Base-by-base conservation (phyloP, 2,797 vertebrate species). In the Tangara arthus region DNA sequence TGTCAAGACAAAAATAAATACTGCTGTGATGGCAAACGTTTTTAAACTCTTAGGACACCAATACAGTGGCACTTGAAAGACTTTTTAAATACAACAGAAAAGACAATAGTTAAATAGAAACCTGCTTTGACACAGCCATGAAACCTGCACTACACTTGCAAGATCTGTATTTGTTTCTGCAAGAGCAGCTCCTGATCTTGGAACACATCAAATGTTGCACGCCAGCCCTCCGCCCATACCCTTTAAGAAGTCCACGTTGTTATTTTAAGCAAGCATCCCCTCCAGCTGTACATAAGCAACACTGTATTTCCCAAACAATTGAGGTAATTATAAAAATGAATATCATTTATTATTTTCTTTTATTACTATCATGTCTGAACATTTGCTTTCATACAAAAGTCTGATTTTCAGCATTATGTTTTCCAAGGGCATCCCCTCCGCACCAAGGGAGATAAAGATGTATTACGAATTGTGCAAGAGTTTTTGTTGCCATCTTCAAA, bases 301-400 rank as follows among this genome's bases (percentile, higher is more conserved):
- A 68, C 76, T 85, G 79, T 63, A 79, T 95, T 93, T 93, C 96
- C 90, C 97, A 96, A 95, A 97, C 90, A 97, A 97, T 30, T 94
- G 96, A 98, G 97, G 97, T 97, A 96, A 96, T 94, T 97, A 91
- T 97, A 91, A 97, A 98, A 98, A 97, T 97, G 96, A 97, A 94
- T 95, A 98, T 96, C 95, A 98, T 98, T 98, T 97, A 98, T 98
- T 97, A 91, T 22, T 81, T 88, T 87, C 94, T 89, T 97, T 98
- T 96, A 97, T 97, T 97, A 97, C 97, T 94, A 94, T 82, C 95
- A 96, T 41, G 76, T 90, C 94, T 84, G 86, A 97, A 95, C 88
- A 93, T 95, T 93, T 91, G 63, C 85, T 96, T 95, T 96, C 87
- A 96, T 94, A 97, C 93, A 97, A 94, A 98, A 98, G 94, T 96